Percentiles rank a stretch among this genome's conserved stretches.
Evolutionary conservation across 2,888 invertebrate genomes (phyloP).

Genomic region (Eutolmus rufibarbis): DNA sequence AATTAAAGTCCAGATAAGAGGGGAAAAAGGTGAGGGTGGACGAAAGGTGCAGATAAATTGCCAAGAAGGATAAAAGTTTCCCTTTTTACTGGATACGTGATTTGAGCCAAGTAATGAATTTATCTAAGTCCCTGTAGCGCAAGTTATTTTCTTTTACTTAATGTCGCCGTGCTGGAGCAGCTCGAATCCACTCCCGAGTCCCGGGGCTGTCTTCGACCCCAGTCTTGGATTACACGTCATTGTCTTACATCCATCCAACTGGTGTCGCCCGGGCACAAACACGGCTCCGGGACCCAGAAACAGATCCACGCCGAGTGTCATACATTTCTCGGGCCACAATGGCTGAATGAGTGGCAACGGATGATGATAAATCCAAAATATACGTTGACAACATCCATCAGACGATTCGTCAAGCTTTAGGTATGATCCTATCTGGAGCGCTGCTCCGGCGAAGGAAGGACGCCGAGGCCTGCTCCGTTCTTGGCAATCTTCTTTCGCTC

Average conservation of each 20-base stretch:
- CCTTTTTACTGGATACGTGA: constrained; percentile 44
- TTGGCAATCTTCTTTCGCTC: neutral
- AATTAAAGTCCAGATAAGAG: constrained; percentile 18
- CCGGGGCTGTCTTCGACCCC: neutral
- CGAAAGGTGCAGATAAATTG: constrained; percentile 30
- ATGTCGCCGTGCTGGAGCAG: neutral
- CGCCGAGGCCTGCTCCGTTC: neutral
- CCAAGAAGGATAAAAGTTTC: constrained; percentile 32
- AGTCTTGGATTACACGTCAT: constrained; percentile 35
- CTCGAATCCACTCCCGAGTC: neutral
- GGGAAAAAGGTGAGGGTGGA: neutral
- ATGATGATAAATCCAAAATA: constrained; percentile 40
- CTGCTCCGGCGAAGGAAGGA: neutral
- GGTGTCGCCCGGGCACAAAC: constrained; percentile 13
- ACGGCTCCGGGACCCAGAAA: neutral
- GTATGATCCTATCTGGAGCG: constrained; percentile 29
- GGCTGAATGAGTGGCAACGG: constrained; percentile 38
- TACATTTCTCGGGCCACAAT: constrained; percentile 10
- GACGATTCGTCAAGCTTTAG: constrained; percentile 39
- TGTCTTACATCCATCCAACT: constrained; percentile 32
- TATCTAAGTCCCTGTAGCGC: constrained; percentile 44
- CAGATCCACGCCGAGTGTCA: neutral
- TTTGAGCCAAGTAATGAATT: constrained; percentile 46
- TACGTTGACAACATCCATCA: constrained; percentile 41
- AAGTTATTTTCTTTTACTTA: constrained; percentile 31